Evolutionary conservation across 2,797 vertebrate species (phyloP), one percentile per base, ranked within the genome.

Genomic region (Myripristis jacobus): DNA sequence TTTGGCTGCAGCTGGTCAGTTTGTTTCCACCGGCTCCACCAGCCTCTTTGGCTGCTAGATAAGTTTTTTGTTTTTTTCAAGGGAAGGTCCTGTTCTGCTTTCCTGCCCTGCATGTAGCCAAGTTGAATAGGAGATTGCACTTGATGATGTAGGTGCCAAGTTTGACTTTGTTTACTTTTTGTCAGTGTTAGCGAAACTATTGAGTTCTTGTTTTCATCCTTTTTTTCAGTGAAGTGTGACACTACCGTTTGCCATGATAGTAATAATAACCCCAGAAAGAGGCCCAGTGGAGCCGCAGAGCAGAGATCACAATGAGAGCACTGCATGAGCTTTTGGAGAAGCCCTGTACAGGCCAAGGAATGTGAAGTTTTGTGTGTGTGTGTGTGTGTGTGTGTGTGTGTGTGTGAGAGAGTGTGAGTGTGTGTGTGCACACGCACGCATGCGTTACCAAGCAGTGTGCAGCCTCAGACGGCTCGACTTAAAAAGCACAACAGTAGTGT

Each of bases 401-500:
- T 27, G 9, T 27, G 12, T 52, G 21, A 21, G 47, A 21, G 47
- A 6, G 24, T 52, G 50, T 27, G 50, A 7, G 6, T 24, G 13
- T 27, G 25, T 25, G 48, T 13, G 3, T 22, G 22, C 15, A 12
- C 15, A 8, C 13, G 9, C 24, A 19, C 12, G 47, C 21, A 19
- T 8, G 36, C 46, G 22, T 65, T 52, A 38, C 27, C 61, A 18
- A 18, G 55, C 64, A 74, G 55, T n/a, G 73, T 73, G 69, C 36
- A 53, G 59, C 59, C 46, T 59, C 18, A 38, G 65, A 68, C 44
- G 58, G 70, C 56, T 81, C 0, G 3, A 69, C 41, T 47, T 64
- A 31, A 80, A 80, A 87, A 85, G 82, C 83, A 91, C 88, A 91
- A 87, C 80, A 80, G 77, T 81, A 81, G 79, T 82, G 80, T 81